Base-by-base conservation (phyloP, 1,140 invertebrate species). In the Atta texana region DNA sequence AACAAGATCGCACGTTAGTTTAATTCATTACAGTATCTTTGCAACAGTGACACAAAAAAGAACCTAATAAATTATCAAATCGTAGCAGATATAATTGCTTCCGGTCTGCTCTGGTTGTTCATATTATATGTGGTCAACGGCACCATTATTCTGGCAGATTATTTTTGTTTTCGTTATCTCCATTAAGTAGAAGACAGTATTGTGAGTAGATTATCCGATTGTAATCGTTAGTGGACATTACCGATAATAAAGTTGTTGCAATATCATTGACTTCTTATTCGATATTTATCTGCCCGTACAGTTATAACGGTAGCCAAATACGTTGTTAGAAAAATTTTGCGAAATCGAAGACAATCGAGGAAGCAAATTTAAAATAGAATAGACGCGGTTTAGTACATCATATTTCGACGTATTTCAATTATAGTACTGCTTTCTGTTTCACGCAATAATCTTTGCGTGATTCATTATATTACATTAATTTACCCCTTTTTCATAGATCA, bases 41-140 rank as follows among this genome's bases (percentile, higher is more conserved):
- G 66, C 44, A 69, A 69, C 66, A 69, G 66, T 81, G 76, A 59
- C 76, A 68, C 71, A 39, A 86, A 80, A 88, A 87, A 76, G 76
- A 51, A 87, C 71, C 68, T 68, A 85, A 71, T 81, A 75, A 86
- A 76, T 76, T 76, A 76, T 76, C 34, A 76, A 76, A 76, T 64
- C 24, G 59, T 21, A 78, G 75, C 39, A 77, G 75, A 78, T 78
- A 31, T 78, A 80, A 80, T 68, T 49, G 39, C 14, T 80, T 68
- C 28, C 49, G 31, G 8, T 66, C 14, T 53, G 63, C 39, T 57
- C 57, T 68, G 77, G 63, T 55, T 80, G 44, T 80, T 68, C 77
- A 80, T 80, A 53, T 80, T 39, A 53, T n/a, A 6, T 28, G 59
- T 77, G 21, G 59, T 77, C 7, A 61, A 28, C 44, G 61, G 39